Conservation (phyloP, 2,888 invertebrate species). For the Cephus nigrinus region DNA sequence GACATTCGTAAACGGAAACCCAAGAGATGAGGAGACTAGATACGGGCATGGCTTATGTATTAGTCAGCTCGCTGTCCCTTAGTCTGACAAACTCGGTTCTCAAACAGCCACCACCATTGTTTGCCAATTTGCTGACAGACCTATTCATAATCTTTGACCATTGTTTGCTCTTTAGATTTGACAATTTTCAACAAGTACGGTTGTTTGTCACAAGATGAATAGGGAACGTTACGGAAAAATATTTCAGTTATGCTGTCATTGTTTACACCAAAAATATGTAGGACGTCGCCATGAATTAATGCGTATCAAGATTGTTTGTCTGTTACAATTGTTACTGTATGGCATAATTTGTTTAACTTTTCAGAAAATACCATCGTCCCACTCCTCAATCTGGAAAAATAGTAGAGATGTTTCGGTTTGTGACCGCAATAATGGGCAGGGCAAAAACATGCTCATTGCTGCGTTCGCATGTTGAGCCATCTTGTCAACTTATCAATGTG, state of each 20-base stretch:
- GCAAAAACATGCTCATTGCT: conserved; percentile 58
- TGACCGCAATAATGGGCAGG: conserved; percentile 68
- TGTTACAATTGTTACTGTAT: neutral
- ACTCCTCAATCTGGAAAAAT: neutral
- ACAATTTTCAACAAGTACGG: neutral
- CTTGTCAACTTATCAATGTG: conserved; percentile 22
- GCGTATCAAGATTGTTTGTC: neutral
- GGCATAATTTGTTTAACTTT: neutral
- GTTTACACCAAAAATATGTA: neutral
- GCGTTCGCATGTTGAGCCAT: conserved; percentile 54
- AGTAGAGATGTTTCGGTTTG: conserved; percentile 62
- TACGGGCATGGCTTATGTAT: conserved; percentile 39
- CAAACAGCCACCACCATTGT: conserved; percentile 36
- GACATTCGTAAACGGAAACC: conserved; percentile 5
- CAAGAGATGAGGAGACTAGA: conserved; percentile 12
- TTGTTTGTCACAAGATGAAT: neutral
- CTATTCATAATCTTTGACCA: conserved; percentile 25
- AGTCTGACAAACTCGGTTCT: conserved; percentile 28
- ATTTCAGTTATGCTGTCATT: neutral
- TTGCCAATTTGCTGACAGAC: conserved; percentile 40
- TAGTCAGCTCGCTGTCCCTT: conserved; percentile 40
- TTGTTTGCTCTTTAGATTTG: conserved; percentile 21
- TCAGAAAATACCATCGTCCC: neutral
- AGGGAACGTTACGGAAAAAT: neutral
- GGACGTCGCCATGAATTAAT: neutral